These are phyloP conservation scores for Turnix velox DNA, from an alignment of 2,113 vertebrate species.

Conservation along the genomic window DNA sequence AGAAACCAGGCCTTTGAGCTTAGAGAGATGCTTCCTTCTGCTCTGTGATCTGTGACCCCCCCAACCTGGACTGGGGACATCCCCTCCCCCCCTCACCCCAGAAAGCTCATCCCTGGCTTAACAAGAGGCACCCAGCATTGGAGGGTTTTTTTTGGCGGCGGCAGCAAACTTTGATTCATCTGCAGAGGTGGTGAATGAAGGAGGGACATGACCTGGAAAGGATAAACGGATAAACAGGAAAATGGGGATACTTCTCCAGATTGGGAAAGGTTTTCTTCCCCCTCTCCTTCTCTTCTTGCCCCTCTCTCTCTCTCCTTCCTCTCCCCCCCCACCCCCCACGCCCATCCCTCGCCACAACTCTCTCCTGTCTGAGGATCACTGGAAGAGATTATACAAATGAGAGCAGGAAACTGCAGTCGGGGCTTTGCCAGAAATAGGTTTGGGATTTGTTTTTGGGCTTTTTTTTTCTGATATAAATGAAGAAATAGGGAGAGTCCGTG, in stretches of 20 bases:
- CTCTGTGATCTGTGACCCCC: background rate
- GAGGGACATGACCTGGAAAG: conserved; percentile 22
- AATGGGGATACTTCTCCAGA: conserved; percentile 12
- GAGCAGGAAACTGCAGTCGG: conserved; percentile 52
- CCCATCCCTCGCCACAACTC: no score
- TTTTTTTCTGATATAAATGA: conserved; percentile 46
- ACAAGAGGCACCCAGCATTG: background rate
- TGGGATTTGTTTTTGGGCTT: background rate
- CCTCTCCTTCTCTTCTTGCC: rapidly evolving
- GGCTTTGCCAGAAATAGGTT: conserved; percentile 58
- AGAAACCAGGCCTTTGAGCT: background rate
- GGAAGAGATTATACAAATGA: conserved; percentile 55
- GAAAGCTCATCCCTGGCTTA: conserved; percentile 33
- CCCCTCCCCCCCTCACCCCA: background rate
- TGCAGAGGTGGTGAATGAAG: background rate
- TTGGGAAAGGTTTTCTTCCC: conserved; percentile 6
- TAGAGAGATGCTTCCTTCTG: background rate
- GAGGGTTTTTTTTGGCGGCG: background rate
- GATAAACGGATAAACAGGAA: conserved; percentile 40
- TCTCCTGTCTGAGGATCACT: conserved; percentile 5
- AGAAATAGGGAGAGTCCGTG: conserved; percentile 26
- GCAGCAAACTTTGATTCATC: conserved; percentile 30
- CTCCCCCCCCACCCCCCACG: rapidly evolving
- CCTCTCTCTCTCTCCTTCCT: no score
- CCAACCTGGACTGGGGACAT: background rate